phyloP scores from a whole-genome alignment of 2,113 vertebrate genomes.

The Crotophaga sulcirostris region DNA sequence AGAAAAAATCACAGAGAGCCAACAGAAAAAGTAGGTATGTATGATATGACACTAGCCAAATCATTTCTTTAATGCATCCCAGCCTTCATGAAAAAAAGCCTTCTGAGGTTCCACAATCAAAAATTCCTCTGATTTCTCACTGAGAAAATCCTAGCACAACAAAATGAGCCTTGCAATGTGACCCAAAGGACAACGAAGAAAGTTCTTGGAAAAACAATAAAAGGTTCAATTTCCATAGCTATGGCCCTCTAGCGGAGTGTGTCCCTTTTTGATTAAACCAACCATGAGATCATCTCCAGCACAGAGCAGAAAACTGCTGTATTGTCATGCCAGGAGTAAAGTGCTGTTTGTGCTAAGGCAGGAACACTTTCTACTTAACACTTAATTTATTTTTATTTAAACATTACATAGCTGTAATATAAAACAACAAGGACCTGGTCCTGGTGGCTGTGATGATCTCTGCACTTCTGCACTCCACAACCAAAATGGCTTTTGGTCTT shows the following conservation, averaged over 20 bases:
- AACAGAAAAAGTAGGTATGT: neutral
- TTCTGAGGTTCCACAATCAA: conserved; percentile 16
- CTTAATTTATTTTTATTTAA: conserved; percentile 60
- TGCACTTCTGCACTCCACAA: neutral
- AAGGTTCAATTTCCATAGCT: conserved; percentile 43
- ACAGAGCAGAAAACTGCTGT: conserved; percentile 21
- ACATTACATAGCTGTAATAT: conserved; percentile 17
- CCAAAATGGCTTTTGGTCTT: neutral
- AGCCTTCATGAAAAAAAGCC: neutral
- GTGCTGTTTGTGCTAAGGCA: conserved; percentile 39
- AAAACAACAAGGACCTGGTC: conserved; percentile 14
- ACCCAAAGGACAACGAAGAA: conserved; percentile 47
- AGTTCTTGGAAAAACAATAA: conserved; percentile 24
- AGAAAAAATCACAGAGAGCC: neutral
- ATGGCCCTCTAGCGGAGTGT: neutral
- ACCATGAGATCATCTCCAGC: conserved; percentile 54
- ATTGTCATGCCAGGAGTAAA: conserved; percentile 36
- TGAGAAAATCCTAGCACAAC: neutral
- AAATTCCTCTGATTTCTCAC: neutral
- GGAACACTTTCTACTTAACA: conserved; percentile 44
- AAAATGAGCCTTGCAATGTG: conserved; percentile 19
- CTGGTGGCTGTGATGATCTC: neutral
- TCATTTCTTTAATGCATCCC: conserved; percentile 3
- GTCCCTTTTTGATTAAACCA: conserved; percentile 54
- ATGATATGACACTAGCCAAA: neutral